Evolutionary conservation across 2,888 invertebrate genomes (phyloP).

Genomic region (Adineta ricciae): DNA sequence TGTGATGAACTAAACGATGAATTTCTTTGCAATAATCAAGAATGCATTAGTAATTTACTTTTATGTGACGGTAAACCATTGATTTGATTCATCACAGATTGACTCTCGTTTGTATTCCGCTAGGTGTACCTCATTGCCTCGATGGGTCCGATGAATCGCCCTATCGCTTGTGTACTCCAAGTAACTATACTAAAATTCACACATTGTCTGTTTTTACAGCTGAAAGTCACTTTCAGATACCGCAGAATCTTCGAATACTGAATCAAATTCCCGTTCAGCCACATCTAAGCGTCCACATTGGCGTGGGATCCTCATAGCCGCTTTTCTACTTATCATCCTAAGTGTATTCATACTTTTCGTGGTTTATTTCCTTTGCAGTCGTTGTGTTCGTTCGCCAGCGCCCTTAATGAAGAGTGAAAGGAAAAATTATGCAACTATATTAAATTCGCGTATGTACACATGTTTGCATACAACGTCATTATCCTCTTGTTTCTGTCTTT

Average conservation of each 20-base stretch:
- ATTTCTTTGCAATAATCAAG: background rate
- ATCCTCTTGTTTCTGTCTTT: background rate
- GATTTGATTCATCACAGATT: background rate
- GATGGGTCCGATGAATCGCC: background rate
- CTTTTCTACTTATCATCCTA: background rate
- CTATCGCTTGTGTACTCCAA: background rate
- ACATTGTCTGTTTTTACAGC: too few species aligned
- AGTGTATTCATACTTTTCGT: background rate
- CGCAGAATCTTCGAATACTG: background rate
- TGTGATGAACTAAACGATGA: background rate
- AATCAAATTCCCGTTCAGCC: background rate
- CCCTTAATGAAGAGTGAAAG: background rate
- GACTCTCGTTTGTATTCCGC: too few species aligned
- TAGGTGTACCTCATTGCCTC: background rate
- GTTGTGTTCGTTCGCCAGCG: background rate
- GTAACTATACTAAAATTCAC: background rate
- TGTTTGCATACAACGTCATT: background rate
- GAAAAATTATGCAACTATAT: background rate
- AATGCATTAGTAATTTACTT: constrained; percentile 20
- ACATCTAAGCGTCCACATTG: background rate
- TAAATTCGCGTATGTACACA: background rate
- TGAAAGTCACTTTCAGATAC: background rate
- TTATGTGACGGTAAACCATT: background rate
- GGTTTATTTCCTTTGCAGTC: background rate
- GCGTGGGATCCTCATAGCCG: background rate